Evolutionary conservation across 2,888 invertebrate genomes (phyloP).

Genomic region (Peribatodes rhomboidaria): DNA sequence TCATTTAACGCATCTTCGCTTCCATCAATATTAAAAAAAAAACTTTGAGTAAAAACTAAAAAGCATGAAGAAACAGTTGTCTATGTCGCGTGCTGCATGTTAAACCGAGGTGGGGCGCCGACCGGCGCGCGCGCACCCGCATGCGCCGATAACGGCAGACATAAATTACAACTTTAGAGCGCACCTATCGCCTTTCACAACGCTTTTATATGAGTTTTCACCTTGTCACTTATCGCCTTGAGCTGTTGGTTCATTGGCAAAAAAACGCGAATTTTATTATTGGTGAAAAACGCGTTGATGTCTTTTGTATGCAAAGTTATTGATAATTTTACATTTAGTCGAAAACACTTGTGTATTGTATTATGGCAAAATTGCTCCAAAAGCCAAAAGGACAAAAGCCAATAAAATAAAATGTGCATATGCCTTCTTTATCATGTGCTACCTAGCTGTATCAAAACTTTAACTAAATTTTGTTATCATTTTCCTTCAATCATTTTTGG

Average conservation of each 20-base stretch:
- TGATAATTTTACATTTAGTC: background rate
- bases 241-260: conserved; percentile 46
- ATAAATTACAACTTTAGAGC: conserved; percentile 73
- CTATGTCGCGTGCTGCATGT: conserved; percentile 78
- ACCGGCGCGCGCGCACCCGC: conserved; percentile 78
- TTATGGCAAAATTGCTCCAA: no score
- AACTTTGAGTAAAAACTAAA: conserved; percentile 35
- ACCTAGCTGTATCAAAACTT: background rate
- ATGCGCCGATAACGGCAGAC: conserved; percentile 79
- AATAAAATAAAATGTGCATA: no score
- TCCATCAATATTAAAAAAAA: conserved; percentile 8
- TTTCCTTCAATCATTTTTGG: background rate
- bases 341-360: background rate
- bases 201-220: conserved; percentile 74
- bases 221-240: conserved; percentile 70
- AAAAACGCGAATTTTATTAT: conserved; percentile 19
- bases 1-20: background rate
- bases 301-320: conserved; percentile 40
- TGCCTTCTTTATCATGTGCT: background rate
- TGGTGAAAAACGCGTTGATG: conserved; percentile 39
- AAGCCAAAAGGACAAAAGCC: no score
- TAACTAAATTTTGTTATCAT: no score
- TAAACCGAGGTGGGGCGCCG: conserved; percentile 53
- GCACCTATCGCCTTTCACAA: conserved; percentile 81
- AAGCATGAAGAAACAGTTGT: conserved; percentile 64